Conservation (phyloP, 2,797 vertebrate genomes). For the Orestias chungarensis region DNA sequence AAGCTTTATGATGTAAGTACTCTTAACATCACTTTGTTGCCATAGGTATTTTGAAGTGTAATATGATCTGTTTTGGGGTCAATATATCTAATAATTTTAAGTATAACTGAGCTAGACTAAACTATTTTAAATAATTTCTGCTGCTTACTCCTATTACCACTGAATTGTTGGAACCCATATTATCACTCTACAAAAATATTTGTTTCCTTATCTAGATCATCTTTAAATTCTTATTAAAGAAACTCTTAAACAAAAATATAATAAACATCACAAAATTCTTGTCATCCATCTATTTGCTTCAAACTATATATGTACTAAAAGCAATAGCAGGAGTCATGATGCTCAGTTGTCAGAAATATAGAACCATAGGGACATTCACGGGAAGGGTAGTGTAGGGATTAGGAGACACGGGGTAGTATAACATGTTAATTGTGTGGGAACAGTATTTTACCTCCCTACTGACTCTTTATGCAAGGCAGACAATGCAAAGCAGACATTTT, state of each 20-base stretch:
- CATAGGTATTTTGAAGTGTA: conserved; percentile 23
- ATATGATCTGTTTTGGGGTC: conserved; percentile 6
- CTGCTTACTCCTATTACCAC: neutral
- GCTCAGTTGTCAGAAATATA: conserved; percentile 41
- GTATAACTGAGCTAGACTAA: conserved; percentile 9
- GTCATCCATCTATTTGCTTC: conserved; percentile 42
- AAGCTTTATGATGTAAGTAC: conserved; percentile 17
- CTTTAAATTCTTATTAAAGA: conserved; percentile 37
- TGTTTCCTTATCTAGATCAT: conserved; percentile 18
- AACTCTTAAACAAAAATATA: conserved; percentile 49
- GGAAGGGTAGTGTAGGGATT: conserved; percentile 37
- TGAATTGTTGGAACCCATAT: neutral
- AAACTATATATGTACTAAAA: conserved; percentile 53
- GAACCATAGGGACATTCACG: conserved; percentile 31
- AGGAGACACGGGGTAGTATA: conserved; percentile 27
- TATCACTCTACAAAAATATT: conserved; percentile 13
- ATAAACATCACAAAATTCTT: conserved; percentile 39
- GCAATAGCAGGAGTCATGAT: conserved; percentile 47
- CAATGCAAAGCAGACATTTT: conserved; percentile 56
- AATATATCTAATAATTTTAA: neutral
- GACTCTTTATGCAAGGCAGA: conserved; percentile 67
- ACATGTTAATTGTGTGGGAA: conserved; percentile 47
- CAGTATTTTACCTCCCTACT: conserved; percentile 48
- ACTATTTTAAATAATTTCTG: conserved; percentile 16
- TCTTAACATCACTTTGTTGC: conserved; percentile 28